Evolutionary conservation across 1,140 invertebrate species (phyloP).

Genomic region (Drosophila azteca): DNA sequence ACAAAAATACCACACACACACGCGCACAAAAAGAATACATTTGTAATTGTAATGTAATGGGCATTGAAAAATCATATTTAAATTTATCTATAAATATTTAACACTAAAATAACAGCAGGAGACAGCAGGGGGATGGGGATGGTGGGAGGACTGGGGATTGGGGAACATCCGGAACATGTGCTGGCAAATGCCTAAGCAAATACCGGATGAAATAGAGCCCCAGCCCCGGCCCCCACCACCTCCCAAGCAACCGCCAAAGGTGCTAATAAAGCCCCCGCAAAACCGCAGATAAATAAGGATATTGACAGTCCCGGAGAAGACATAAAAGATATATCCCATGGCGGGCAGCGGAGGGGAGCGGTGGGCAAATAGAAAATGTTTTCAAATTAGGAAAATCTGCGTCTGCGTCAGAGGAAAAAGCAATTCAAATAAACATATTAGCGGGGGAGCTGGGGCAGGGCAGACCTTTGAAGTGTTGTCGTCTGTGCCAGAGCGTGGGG

Average conservation of each 20-base stretch:
- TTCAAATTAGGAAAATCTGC: constrained; percentile 22
- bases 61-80: not conserved
- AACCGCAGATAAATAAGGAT: constrained; percentile 53
- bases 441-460: not conserved
- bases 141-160: too few relatives aligned
- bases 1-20: constrained; percentile 8
- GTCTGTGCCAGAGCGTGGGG: constrained; percentile 2
- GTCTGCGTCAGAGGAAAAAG: constrained; percentile 12
- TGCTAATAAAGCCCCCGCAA: constrained; percentile 39
- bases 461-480: constrained; percentile 50
- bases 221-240: not conserved
- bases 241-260: constrained; percentile 37
- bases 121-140: too few relatives aligned
- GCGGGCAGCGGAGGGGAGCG: too few relatives aligned
- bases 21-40: too few relatives aligned
- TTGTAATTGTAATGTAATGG: not conserved
- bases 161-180: not conserved
- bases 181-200: constrained; percentile 39
- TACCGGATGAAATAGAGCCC: constrained; percentile 5
- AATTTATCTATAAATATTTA: constrained; percentile 22
- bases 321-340: constrained; percentile 45
- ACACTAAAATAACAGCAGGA: not conserved
- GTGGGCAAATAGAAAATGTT: constrained; percentile 37
- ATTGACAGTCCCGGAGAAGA: constrained; percentile 52
- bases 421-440: constrained; percentile 46